Evolutionary conservation across 2,888 invertebrate species (phyloP).

Genomic region (Dolomedes plantarius): DNA sequence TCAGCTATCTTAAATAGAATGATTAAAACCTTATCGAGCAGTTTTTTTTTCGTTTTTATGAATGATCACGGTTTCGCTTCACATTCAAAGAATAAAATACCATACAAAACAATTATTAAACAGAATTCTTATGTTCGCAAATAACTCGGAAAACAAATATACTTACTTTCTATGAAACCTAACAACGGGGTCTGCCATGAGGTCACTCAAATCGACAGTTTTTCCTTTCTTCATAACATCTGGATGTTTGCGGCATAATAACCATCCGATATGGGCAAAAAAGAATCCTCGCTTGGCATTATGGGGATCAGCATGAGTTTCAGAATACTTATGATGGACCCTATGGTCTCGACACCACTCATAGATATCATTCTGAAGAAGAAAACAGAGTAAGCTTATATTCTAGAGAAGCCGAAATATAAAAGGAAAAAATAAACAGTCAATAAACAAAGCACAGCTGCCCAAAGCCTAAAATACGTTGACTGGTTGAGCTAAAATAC

Average conservation of each 20-base stretch:
- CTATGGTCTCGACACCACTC: slow-evolving; percentile 78
- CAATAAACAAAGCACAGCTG: background rate
- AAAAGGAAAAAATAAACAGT: background rate
- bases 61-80: too few species aligned
- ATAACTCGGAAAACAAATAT: too few species aligned
- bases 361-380: slow-evolving; percentile 76
- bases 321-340: slow-evolving; percentile 78
- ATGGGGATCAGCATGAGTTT: slow-evolving; percentile 77
- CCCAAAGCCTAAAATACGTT: too few species aligned
- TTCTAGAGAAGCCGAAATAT: background rate
- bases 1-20: too few species aligned
- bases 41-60: too few species aligned
- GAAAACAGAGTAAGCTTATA: background rate
- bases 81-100: too few species aligned
- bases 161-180: slow-evolving; percentile 79
- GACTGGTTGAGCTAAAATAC: too few species aligned
- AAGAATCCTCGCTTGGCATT: slow-evolving; percentile 79
- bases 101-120: too few species aligned
- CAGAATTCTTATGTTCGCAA: too few species aligned
- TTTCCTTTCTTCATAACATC: slow-evolving; percentile 78
- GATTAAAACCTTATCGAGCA: too few species aligned
- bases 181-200: slow-evolving; percentile 78
- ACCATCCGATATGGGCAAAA: slow-evolving; percentile 80
- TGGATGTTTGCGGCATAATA: slow-evolving; percentile 79
- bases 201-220: slow-evolving; percentile 78